Evolutionary conservation across 2,113 vertebrate genomes (phyloP).

Genomic region (Eulemur macaco): DNA sequence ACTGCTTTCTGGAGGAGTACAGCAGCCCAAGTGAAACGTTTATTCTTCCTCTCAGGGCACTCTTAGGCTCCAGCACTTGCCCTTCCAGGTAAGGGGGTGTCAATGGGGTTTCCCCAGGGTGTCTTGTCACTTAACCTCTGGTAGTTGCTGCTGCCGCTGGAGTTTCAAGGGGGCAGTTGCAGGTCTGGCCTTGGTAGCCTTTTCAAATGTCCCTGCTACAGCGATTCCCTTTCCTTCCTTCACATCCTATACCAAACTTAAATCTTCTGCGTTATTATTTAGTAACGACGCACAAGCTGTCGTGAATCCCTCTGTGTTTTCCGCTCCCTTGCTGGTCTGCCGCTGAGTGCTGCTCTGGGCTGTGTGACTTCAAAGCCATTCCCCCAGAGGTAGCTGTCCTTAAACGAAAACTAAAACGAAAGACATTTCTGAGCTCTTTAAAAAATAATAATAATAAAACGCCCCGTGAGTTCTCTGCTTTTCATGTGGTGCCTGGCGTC

Average conservation of each 20-base stretch:
- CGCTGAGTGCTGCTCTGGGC: not conserved
- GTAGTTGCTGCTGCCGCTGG: not conserved
- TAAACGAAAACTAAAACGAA: conserved; percentile 57
- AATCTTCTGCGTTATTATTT: conserved; percentile 40
- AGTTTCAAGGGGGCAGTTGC: not conserved
- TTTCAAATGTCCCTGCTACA: not conserved
- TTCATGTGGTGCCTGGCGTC: conserved; percentile 72
- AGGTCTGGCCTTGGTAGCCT: not conserved
- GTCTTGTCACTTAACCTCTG: not conserved
- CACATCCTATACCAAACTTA: conserved; percentile 15
- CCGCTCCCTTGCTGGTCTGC: not conserved
- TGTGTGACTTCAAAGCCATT: conserved; percentile 54
- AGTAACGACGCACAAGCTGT: not conserved
- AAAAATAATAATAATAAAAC: conserved; percentile 30
- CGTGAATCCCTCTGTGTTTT: not conserved
- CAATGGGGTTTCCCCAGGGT: not conserved
- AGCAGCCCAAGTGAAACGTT: not conserved
- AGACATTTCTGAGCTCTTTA: conserved; percentile 65
- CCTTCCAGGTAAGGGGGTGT: not conserved
- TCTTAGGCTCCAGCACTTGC: not conserved
- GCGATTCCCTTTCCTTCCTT: not conserved
- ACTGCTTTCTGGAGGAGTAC: not conserved
- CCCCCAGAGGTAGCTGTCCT: conserved; percentile 48
- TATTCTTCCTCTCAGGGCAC: not conserved
- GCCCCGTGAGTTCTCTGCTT: conserved; percentile 45